Base-by-base conservation (phyloP, 1,140 invertebrate species). In the Zaprionus gabonicus region DNA sequence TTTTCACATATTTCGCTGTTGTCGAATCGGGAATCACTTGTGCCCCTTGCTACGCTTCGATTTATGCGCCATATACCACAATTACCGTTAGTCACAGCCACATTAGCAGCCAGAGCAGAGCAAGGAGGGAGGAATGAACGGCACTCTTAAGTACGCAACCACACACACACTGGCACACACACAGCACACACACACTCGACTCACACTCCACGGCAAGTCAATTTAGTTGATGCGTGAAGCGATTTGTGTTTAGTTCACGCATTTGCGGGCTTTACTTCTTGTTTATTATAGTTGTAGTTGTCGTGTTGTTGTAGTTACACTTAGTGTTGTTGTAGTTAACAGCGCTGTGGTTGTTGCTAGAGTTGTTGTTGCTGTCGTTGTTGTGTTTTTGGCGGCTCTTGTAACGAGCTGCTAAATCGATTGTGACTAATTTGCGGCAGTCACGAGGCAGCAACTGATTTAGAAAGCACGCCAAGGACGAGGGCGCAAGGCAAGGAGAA, bases 341-440 rank as follows among this genome's bases (percentile, higher is more conserved):
- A 28, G 41, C 73, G 20, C 10, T 60, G 56, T 46, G 60, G 53
- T 57, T 65, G 73, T 31, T 58, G 38, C 63, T 25, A 49, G 62
- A 28, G 28, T 7, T 31, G 28, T 9, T 63, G 51, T 15, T 41
- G 58, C 28, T 62, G 23, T 64, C 36, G 38, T 25, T 65, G 73
- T 65, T 55, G 56, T 87, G 83, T 88, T 88, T 83, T 81, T 76
- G 84, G 84, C 81, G 84, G 81, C 72, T 73, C 78, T 36, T 59
- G 65, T 78, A 87, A 87, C 81, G 83, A 87, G 83, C 81, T 84
- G 85, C 78, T 71, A 90, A 90, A 91, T 90, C 86, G 85, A 75
- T 85, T 90, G 85, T 90, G 71, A 91, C 85, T 90, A 90, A 90
- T 90, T 84, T 86, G 85, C 71, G 85, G 81, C 84, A 88, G 85